Percentiles rank a stretch among this genome's conserved stretches.
Conservation (phyloP, 2,888 invertebrate species). For the Megastigmus dorsalis region DNA sequence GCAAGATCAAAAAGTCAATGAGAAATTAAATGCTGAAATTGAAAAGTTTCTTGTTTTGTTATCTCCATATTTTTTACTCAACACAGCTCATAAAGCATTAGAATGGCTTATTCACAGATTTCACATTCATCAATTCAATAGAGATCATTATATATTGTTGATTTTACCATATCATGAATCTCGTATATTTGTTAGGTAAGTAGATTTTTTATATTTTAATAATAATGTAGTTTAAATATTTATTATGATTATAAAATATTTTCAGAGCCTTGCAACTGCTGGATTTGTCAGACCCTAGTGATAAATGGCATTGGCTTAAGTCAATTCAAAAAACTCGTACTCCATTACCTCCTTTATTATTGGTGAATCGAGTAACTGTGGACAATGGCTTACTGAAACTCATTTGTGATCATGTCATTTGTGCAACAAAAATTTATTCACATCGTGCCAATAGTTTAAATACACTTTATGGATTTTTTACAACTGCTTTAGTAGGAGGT, state of each 20-base stretch:
- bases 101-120: conserved; percentile 97
- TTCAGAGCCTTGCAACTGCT: conserved; percentile 83
- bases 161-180: conserved; percentile 96
- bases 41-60: conserved; percentile 86
- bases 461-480: conserved; percentile 87
- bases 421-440: conserved; percentile 79
- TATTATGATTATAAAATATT: conserved; percentile 21
- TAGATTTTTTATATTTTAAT: conserved; percentile 9
- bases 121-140: conserved; percentile 91
- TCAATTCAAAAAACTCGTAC: conserved; percentile 85
- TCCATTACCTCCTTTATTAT: conserved; percentile 82
- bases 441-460: conserved; percentile 79
- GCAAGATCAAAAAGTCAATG: conserved; percentile 84
- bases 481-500: conserved; percentile 83
- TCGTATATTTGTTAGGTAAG: conserved; percentile 85
- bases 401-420: conserved; percentile 78
- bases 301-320: conserved; percentile 86
- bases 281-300: conserved; percentile 78
- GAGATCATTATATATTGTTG: conserved; percentile 85
- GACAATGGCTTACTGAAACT: conserved; percentile 80
- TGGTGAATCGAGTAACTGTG: conserved; percentile 84
- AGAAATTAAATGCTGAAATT: conserved; percentile 84
- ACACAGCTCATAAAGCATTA: conserved; percentile 90
- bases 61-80: conserved; percentile 92
- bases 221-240: background rate